Base-by-base conservation (phyloP, 2,888 invertebrate species). In the Heliconius aoede region DNA sequence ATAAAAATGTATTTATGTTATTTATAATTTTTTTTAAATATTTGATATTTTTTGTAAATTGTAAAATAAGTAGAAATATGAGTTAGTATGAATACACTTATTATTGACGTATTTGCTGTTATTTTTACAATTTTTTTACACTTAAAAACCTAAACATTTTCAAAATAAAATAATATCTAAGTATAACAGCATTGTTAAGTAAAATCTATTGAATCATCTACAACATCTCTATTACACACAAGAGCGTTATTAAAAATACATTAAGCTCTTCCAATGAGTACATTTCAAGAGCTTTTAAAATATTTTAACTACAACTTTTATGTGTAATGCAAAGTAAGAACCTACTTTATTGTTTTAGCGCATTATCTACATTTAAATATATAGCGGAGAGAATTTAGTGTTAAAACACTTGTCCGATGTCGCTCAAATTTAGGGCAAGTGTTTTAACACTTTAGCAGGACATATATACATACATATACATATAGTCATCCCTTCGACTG, bases 241-340 rank as follows among this genome's bases (percentile, higher is more conserved):
- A 71, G 4, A 24, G 30, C n/a, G n/a, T 71, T 58, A 26, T 55
- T 71, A 71, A 65, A 64, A 40, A 36, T 40, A 65, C 36, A 65
- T 40, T 36, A 65, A 65, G 36, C 36, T 40, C 65, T 65, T 36
- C 65, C n/a, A 36, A 65, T 15, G 36, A 65, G 65, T 65, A 40
- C 3, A 24, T 40, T n/a, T 11, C 15, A 40, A 65, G 65, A 65
- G 40, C 65, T 65, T 65, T 65, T 36, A 65, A 36, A 11, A 24
- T 36, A 15, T 65, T 65, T 36, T 11, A 24, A 40, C 21, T 24
- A 65, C 15, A n/a, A 21, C 3, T 40, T 40, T 65, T 65, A 13
- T 40, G 13, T 40, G 24, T 24, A 62, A 32, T 32, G 32, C 28
- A 62, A 62, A 18, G 28, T 30, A 28, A 30, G 30, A 3, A 28